Evolutionary conservation across 2,888 invertebrate genomes (phyloP).

Genomic region (Pherbina coryleti): DNA sequence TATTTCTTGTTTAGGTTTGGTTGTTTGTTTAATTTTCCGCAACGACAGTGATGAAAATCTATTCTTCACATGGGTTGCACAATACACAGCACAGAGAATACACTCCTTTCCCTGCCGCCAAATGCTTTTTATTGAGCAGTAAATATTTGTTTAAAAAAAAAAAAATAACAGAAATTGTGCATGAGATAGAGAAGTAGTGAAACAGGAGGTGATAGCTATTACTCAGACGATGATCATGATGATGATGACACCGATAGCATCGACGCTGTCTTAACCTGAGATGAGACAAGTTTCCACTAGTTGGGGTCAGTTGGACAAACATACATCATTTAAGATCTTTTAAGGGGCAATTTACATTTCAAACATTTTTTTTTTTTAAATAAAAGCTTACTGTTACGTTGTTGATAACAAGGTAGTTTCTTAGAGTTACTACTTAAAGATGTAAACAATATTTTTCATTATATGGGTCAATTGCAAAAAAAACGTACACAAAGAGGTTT

Average conservation of each 20-base stretch:
- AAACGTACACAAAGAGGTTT: too few species aligned
- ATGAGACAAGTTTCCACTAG: too few species aligned
- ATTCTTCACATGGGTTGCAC: slow-evolving; percentile 48
- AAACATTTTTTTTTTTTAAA: too few species aligned
- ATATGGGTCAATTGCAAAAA: too few species aligned
- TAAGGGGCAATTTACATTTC: too few species aligned
- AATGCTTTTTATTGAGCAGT: slow-evolving; percentile 43
- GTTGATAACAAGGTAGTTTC: too few species aligned
- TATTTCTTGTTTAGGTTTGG: background rate
- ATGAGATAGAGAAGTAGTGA: slow-evolving; percentile 38
- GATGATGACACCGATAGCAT: slow-evolving; percentile 41
- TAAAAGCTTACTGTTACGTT: too few species aligned
- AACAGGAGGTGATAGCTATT: slow-evolving; percentile 33
- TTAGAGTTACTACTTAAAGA: too few species aligned
- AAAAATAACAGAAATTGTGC: slow-evolving; percentile 55
- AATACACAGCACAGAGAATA: slow-evolving; percentile 5
- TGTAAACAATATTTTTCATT: too few species aligned
- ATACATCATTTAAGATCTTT: too few species aligned
- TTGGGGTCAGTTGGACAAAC: too few species aligned
- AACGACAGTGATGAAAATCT: slow-evolving; percentile 63
- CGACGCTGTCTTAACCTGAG: slow-evolving; percentile 5
- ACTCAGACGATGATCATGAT: slow-evolving; percentile 19
- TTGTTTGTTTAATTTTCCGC: slow-evolving; percentile 59
- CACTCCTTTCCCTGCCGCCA: background rate
- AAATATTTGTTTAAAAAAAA: slow-evolving; percentile 47